Base-by-base conservation (phyloP, 2,797 vertebrate genomes). In the Neosalanx taihuensis region DNA sequence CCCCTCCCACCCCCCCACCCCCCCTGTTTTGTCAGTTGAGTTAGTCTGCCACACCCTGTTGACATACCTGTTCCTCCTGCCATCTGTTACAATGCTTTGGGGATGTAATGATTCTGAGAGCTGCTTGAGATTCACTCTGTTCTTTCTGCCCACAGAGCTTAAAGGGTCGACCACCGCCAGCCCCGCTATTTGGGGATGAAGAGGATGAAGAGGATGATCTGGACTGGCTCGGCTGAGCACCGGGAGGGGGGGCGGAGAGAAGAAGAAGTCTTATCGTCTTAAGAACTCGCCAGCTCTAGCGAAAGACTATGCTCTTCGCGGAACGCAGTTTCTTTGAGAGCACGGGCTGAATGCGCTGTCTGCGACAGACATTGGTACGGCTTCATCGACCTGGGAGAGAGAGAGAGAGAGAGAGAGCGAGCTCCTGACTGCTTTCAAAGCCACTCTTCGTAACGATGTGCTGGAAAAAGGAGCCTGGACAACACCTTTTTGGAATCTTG, bases 151-250 rank as follows among this genome's bases (percentile, higher is more conserved):
- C n/a, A 20, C 78, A 98, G 97, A 97, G 94, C 86, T 85, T 98
- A 89, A 99, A 98, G 86, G 97, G 96, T 1, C 86, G 71, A 1
- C 97, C 97, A 0, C 96, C 97, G 4, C 97, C 97, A 0, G 75
- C 95, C 0, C 96, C 95, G 0, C 93, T 98, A 82, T 99, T 98
- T 4, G 95, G 90, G 59, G 95, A 96, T 1, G 94, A 96, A 0
- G 95, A 97, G 0, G 95, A 98, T 0, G 93, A 95, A 0, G 94
- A 95, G 0, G 95, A 97, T 3, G 95, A 97, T 69, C 88, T 95
- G 86, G 95, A 94, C 86, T 98, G 96, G 96, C 82, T 98, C 77
- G 93, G 93, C 76, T 97, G 92, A 98, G 37, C 29, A 17, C 37
- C 18, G 64, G 49, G 23, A 26, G 23, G 23, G 23, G 59, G 51